phyloP scores from a whole-genome alignment of 1,140 invertebrate genomes.

The Trachymyrmex septentrionalis region DNA sequence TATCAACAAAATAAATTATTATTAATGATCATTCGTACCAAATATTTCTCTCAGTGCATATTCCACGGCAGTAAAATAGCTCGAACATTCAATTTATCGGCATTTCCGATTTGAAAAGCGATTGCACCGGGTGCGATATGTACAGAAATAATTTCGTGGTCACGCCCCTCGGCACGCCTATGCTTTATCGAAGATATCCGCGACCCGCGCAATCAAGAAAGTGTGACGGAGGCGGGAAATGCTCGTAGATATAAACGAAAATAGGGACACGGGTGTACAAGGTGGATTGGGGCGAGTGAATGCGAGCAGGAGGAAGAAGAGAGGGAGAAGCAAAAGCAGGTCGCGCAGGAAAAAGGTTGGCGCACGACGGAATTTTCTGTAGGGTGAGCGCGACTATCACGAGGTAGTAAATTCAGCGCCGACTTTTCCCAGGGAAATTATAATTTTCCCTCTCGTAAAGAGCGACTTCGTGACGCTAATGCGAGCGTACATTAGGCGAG shows the following conservation, averaged over 20 bases:
- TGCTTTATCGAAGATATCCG: constrained; percentile 42
- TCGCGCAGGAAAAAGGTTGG: constrained; percentile 7
- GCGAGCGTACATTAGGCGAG: constrained; percentile 84
- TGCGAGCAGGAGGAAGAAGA: background rate
- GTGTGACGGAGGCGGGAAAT: constrained; percentile 46
- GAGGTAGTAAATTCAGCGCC: constrained; percentile 80
- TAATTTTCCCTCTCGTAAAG: constrained; percentile 84
- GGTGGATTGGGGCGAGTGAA: constrained; percentile 8
- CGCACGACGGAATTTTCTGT: constrained; percentile 48
- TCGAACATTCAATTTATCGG: constrained; percentile 41
- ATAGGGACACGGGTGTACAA: constrained; percentile 45
- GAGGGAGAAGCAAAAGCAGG: background rate
- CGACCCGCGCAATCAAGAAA: constrained; percentile 40
- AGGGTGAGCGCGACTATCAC: constrained; percentile 76
- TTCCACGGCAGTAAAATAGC: background rate
- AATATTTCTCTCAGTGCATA: too few relatives aligned
- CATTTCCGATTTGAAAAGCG: background rate
- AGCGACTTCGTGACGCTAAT: constrained; percentile 82
- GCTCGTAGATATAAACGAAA: constrained; percentile 51
- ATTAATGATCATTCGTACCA: too few relatives aligned
- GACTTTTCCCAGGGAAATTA: constrained; percentile 83
- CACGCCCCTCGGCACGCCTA: constrained; percentile 30
- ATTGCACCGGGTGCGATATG: constrained; percentile 22
- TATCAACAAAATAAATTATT: too few relatives aligned
- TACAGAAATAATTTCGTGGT: constrained; percentile 57